Conservation (phyloP, 2,113 vertebrate genomes). For the zebrafish (Danio rerio) region GRCz12tu NC_133194.1:47656501-47657000, state of each 20-base stretch:
- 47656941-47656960: not conserved
- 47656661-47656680: slow-evolving; percentile 10
- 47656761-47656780: too few species aligned
- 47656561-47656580: not conserved
- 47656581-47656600: slow-evolving; percentile 17
- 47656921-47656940: not conserved
- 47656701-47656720: not conserved
- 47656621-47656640: not conserved
- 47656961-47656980: not conserved
- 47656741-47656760: too few species aligned
- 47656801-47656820: slow-evolving; percentile 16
- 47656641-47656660: not conserved
- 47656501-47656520: slow-evolving; percentile 51
- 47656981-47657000: not conserved
- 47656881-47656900: slow-evolving; percentile 5
- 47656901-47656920: not conserved
- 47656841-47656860: slow-evolving; percentile 6
- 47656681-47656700: not conserved
- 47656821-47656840: not conserved
- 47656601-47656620: not conserved
- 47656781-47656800: not conserved
- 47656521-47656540: slow-evolving; percentile 14
- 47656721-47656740: too few species aligned
- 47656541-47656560: slow-evolving; percentile 5
- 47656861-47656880: slow-evolving; percentile 7